Conservation (phyloP, 2,888 invertebrate species). For the Nemapogon koenigi region DNA sequence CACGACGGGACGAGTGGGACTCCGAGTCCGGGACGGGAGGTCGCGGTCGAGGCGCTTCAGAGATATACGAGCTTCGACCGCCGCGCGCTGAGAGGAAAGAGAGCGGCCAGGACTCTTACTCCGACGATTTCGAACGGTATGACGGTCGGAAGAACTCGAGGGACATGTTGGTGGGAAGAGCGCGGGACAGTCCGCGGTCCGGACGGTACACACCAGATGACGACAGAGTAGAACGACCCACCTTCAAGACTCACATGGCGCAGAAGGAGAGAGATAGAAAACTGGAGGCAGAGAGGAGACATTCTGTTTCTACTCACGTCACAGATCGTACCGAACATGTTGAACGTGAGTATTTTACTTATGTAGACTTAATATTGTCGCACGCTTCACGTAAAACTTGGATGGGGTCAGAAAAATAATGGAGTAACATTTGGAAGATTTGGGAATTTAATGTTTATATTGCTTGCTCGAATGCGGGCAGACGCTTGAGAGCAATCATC, state of each 20-base stretch:
- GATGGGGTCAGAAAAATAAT: too few species aligned
- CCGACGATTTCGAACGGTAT: conserved; percentile 50
- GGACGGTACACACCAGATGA: conserved; percentile 35
- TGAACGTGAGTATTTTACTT: conserved; percentile 40
- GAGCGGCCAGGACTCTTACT: conserved; percentile 41
- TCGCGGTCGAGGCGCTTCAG: conserved; percentile 46
- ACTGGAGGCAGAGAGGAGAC: conserved; percentile 74
- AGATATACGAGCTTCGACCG: conserved; percentile 53
- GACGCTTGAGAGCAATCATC: too few species aligned
- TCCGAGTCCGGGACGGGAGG: conserved; percentile 49
- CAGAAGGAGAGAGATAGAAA: conserved; percentile 68
- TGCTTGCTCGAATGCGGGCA: too few species aligned
- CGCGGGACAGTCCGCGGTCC: conserved; percentile 50
- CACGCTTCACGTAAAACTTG: too few species aligned
- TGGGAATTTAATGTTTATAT: too few species aligned
- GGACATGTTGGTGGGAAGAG: conserved; percentile 55
- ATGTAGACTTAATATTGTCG: too few species aligned
- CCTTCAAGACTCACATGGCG: conserved; percentile 76
- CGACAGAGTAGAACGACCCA: conserved; percentile 62
- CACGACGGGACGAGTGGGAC: conserved; percentile 53
- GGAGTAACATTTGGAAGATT: too few species aligned
- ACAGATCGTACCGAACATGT: conserved; percentile 71
- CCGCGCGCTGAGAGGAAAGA: conserved; percentile 38
- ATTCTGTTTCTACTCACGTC: conserved; percentile 77
- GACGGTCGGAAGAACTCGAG: conserved; percentile 57